Base-by-base conservation (phyloP, 1,140 invertebrate species). In the Lanistes nyassanus region DNA sequence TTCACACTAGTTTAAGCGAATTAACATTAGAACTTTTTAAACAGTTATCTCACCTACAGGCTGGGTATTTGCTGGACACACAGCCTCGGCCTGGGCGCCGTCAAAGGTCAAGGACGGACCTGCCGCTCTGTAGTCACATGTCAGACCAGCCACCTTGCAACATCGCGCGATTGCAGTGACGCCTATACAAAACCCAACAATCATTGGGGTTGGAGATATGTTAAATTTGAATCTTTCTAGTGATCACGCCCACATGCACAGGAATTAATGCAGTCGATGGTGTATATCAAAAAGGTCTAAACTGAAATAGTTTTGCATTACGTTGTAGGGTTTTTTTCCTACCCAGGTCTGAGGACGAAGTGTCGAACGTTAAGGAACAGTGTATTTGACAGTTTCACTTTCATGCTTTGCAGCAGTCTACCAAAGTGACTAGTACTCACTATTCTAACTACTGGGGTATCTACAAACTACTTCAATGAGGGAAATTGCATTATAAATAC, bases 161-260 rank as follows among this genome's bases (percentile, higher is more conserved):
- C 80, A 81, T 29, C 77, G 34, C 42, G 77, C 80, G 13, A 62
- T 47, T 13, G 80, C 80, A 26, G 74, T 76, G 21, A 81, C 77
- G 31, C 73, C 77, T 81, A 53, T 23, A 34, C 11, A 16, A 34
- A 13, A 34, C 62, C 64, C n/a, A 21, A 34, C 9, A 34, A 21
- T n/a, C 64, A 36, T 31, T n/a, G n/a, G 21, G 21, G 21, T 29
- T 3, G 6, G 2, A 7, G n/a, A 65, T 31, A 65, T 34, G n/a
- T 19, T 23, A 65, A 26, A 19, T 31, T 19, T n/a, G 2, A 65
- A 11, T 34, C 13, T 64, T 13, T 26, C 11, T n/a, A 11, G 23
- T 34, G 29, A 13, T 16, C 7, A 36, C 68, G 34, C 39, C n/a
- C 68, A 71, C 68, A 5, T n/a, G 55, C 68, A 56, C 68, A 71